A percentile compares a stretch with the other conserved stretches of the same genome.
Conservation (phyloP, 37 sponge, comb jelly and placozoan genomes). For the Chondrosia reniformis region DNA sequence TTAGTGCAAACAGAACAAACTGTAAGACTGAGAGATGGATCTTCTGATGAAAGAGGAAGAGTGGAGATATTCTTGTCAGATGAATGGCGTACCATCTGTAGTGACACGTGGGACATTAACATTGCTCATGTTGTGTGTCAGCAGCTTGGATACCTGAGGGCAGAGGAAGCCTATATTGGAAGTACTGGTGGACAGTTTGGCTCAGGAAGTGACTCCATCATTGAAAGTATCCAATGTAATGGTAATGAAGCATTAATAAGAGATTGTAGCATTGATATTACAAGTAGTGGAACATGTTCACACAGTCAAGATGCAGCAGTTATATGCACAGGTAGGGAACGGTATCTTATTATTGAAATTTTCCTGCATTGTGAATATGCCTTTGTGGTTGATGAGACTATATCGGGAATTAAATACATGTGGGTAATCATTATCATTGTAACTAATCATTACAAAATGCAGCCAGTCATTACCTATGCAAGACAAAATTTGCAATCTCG, state of each 20-base stretch:
- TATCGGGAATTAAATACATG: too few relatives aligned
- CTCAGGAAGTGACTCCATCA: not conserved
- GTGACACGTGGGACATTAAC: not conserved
- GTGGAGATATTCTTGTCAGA: constrained; percentile 14
- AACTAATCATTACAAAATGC: too few relatives aligned
- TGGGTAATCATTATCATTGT: too few relatives aligned
- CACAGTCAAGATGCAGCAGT: constrained; percentile 12
- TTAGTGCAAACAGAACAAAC: not conserved
- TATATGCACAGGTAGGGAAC: constrained; percentile 1
- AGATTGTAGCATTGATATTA: not conserved
- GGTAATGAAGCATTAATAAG: not conserved
- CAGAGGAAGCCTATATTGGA: constrained; percentile 8
- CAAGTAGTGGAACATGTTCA: not conserved
- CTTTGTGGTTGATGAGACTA: too few relatives aligned
- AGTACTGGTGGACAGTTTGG: constrained; percentile 3
- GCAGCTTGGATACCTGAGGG: constrained; percentile 17
- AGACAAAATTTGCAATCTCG: too few relatives aligned
- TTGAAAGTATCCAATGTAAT: constrained; percentile 2
- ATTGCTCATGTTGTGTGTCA: constrained; percentile 13
- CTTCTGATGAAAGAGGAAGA: not conserved
- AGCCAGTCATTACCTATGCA: too few relatives aligned
- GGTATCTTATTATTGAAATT: too few relatives aligned
- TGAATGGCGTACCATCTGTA: constrained; percentile 2
- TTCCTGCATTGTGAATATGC: too few relatives aligned
- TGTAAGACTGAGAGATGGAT: constrained; percentile 17